A percentile compares a stretch with the other conserved stretches of the same genome.
Conservation (phyloP, 2,888 invertebrate species). For the Argyresthia goedartella region DNA sequence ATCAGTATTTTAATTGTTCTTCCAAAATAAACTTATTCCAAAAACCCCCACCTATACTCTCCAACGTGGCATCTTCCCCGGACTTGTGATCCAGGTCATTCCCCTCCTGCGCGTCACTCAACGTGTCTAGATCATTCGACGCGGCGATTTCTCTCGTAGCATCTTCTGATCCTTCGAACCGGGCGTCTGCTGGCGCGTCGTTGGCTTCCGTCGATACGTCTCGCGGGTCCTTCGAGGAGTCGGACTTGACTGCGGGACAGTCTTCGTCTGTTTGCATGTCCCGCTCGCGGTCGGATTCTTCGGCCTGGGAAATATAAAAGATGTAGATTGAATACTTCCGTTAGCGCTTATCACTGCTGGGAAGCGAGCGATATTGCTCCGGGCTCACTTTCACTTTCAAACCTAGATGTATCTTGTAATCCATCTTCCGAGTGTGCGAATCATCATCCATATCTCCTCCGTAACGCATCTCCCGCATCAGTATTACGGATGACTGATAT, state of each 20-base stretch:
- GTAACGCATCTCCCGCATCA: no score
- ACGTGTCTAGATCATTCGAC: neutral
- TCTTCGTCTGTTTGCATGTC: slow-evolving; percentile 48
- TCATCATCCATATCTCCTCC: no score
- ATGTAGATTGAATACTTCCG: slow-evolving; percentile 3
- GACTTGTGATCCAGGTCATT: slow-evolving; percentile 17
- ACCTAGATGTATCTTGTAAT: no score
- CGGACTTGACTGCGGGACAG: slow-evolving; percentile 26
- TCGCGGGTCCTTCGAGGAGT: slow-evolving; percentile 23
- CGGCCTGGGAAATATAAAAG: slow-evolving; percentile 21
- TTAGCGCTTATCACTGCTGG: no score
- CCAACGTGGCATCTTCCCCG: slow-evolving; percentile 10
- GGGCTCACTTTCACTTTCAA: no score
- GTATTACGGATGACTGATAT: no score
- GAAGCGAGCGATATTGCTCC: no score
- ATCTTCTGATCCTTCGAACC: slow-evolving; percentile 16
- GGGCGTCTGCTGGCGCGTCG: neutral
- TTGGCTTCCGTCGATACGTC: neutral
- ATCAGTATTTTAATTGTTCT: no score
- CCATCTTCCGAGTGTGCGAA: no score
- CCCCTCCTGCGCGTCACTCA: slow-evolving; percentile 11
- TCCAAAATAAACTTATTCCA: neutral
- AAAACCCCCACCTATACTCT: slow-evolving; percentile 19
- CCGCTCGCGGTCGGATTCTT: slow-evolving; percentile 39
- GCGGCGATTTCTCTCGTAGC: neutral